Conservation (phyloP, 1,140 invertebrate species). For the Samia ricini region DNA sequence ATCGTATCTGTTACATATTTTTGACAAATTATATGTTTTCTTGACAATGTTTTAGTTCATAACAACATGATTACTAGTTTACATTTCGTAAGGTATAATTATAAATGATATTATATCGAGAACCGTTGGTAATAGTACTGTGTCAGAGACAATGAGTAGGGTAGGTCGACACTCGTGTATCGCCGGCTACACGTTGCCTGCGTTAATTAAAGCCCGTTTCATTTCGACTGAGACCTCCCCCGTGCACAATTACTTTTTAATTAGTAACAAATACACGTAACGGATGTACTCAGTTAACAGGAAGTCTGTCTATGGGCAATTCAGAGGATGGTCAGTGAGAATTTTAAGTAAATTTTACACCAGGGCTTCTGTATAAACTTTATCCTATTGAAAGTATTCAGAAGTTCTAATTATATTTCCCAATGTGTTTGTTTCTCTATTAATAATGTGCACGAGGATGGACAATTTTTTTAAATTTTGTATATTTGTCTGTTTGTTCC, state of each 20-base stretch:
- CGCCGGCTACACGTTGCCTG: constrained; percentile 1
- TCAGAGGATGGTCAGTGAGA: neutral
- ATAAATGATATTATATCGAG: neutral
- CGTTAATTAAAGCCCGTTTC: constrained; percentile 11
- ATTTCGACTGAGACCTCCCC: constrained; percentile 4
- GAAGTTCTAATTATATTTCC: too few relatives aligned
- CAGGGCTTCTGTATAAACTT: neutral
- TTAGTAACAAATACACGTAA: constrained; percentile 9
- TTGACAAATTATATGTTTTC: too few relatives aligned
- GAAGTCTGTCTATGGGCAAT: neutral
- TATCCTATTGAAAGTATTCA: too few relatives aligned
- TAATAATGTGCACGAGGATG: too few relatives aligned
- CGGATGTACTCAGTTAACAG: neutral
- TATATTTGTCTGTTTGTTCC: too few relatives aligned
- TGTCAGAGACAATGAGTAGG: constrained; percentile 8
- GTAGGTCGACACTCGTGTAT: constrained; percentile 6
- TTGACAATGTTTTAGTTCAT: too few relatives aligned
- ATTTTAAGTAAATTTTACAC: neutral
- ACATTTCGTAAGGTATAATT: too few relatives aligned
- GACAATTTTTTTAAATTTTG: too few relatives aligned
- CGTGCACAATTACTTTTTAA: constrained; percentile 11
- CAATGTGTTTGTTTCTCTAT: too few relatives aligned
- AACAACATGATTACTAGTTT: too few relatives aligned
- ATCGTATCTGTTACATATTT: too few relatives aligned
- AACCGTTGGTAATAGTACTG: neutral